Evolutionary conservation across 2,797 vertebrate genomes (phyloP).

Genomic region (Tamandua tetradactyla): DNA sequence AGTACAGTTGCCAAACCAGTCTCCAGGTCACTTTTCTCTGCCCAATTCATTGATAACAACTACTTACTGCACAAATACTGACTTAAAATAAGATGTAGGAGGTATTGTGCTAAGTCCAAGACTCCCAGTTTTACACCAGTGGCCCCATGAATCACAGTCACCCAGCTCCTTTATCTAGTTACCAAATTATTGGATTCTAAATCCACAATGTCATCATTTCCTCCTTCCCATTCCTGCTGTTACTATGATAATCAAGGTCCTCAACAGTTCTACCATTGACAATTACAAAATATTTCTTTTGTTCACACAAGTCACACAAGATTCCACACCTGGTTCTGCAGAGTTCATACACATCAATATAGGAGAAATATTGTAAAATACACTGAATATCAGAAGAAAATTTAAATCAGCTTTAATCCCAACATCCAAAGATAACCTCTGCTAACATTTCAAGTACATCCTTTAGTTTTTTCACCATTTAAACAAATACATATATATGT

Average conservation of each 20-base stretch:
- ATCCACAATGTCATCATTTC: neutral
- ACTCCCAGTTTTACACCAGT: neutral
- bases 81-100: neutral
- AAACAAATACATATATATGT: neutral
- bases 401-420: neutral
- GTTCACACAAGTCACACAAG: neutral
- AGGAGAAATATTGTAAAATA: neutral
- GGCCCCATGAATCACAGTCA: neutral
- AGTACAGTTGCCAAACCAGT: neutral
- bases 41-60: neutral
- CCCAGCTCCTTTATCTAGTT: neutral
- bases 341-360: neutral
- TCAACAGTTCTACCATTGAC: neutral
- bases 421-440: neutral
- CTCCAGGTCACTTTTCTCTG: neutral
- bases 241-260: neutral
- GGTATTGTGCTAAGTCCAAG: neutral
- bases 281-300: neutral
- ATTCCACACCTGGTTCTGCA: too few relatives aligned
- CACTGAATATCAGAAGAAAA: neutral
- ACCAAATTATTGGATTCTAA: neutral
- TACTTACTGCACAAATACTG: neutral
- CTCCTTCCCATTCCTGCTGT: neutral
- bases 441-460: neutral
- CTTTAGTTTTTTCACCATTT: neutral